Evolutionary conservation across 1,140 invertebrate species (phyloP), one percentile per base, ranked within the genome.

Genomic region (Whitmania pigra): DNA sequence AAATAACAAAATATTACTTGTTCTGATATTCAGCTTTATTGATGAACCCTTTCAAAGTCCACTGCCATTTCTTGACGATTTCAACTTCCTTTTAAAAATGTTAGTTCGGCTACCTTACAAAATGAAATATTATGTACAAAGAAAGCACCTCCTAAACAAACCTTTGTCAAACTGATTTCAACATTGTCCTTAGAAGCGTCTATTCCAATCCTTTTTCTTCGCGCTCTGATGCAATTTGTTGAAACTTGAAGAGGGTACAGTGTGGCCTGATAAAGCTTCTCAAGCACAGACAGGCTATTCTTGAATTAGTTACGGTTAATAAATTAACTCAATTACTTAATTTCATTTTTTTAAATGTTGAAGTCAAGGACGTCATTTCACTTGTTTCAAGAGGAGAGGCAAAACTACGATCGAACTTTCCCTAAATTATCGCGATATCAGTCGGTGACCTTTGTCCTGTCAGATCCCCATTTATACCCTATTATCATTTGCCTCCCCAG

Each of bases 131-230:
- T 17, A 63, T 63, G 7, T 15, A 17, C 18, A 63, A 4, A 63
- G 29, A n/a, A 63, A 18, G 18, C 57, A 31, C 11, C 22, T 63
- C 29, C 0, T 63, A 63, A n/a, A 63, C 22, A 25, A 0, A 63
- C 57, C 57, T 63, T 63, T 22, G 22, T 7, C 57, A 63, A 63
- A n/a, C 22, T 63, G 57, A 25, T 63, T 31, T 63, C 57, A 15
- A 63, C 57, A 25, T 63, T 13, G 29, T 63, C 57, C 29, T 31
- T 63, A 31, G 29, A 25, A 31, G 57, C 57, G 29, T 63, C 57
- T 2, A 63, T 63, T 13, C 57, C 57, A 63, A n/a, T 63, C 20
- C 57, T 13, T 31, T 63, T 63, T 31, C 29, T 22, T 63, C 57
- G 22, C 13, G 22, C 57, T 22, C 9, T 31, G 22, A 63, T 25